Conservation (phyloP, 2,113 vertebrate genomes). For the Hemiscyllium ocellatum region DNA sequence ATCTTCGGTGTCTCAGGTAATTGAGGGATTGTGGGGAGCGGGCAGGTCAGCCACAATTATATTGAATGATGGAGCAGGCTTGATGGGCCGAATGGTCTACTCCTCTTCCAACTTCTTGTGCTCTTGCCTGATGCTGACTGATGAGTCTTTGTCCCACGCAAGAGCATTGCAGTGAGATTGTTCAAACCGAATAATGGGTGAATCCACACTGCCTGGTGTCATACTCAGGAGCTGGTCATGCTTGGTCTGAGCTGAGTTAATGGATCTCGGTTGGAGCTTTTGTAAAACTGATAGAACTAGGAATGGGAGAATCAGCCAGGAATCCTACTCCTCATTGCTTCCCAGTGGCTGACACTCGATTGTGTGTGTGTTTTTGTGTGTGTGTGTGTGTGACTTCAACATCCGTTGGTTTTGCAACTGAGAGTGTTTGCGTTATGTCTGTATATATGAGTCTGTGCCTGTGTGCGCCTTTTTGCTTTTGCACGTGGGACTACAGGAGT, state of each 20-base stretch:
- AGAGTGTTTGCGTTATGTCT: not conserved
- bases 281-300: not conserved
- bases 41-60: too few relatives aligned
- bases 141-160: not conserved
- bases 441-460: not conserved
- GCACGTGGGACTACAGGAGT: too few relatives aligned
- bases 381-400: not conserved
- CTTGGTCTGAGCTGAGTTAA: not conserved
- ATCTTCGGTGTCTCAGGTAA: too few relatives aligned
- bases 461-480: not conserved
- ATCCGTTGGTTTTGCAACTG: too few relatives aligned
- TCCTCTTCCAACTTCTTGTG: too few relatives aligned
- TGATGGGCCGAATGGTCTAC: too few relatives aligned
- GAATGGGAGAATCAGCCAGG: not conserved
- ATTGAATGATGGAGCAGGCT: too few relatives aligned
- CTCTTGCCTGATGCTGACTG: too few relatives aligned
- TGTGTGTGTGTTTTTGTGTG: not conserved
- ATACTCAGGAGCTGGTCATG: not conserved
- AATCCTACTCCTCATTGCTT: not conserved
- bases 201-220: not conserved
- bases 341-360: not conserved
- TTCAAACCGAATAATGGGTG: not conserved
- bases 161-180: not conserved
- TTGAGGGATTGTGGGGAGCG: too few relatives aligned
- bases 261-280: not conserved